Percentiles rank a stretch among this genome's conserved stretches.
Evolutionary conservation across 2,888 invertebrate genomes (phyloP).

Genomic region (Bhutanitis thaidina): DNA sequence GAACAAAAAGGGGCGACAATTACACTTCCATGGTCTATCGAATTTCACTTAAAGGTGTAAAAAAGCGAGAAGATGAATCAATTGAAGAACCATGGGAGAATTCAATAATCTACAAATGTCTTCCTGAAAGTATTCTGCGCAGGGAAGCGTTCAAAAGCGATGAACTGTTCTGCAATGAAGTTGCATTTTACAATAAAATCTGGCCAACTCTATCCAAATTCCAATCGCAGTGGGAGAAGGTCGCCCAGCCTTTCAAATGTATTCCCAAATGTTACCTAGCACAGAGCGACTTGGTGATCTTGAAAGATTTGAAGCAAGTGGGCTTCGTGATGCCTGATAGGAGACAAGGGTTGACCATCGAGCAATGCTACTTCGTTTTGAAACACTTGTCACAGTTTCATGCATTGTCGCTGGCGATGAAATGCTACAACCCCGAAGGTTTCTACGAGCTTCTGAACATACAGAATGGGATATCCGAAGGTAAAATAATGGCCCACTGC

Average conservation of each 20-base stretch:
- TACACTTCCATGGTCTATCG: slow-evolving; percentile 87
- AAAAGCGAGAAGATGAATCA: slow-evolving; percentile 46
- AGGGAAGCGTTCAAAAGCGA: slow-evolving; percentile 87
- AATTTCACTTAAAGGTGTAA: slow-evolving; percentile 78
- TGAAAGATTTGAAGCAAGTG: slow-evolving; percentile 81
- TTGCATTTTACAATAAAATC: slow-evolving; percentile 85
- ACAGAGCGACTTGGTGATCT: slow-evolving; percentile 75
- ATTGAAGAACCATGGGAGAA: slow-evolving; percentile 77
- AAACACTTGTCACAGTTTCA: slow-evolving; percentile 83
- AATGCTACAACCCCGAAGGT: slow-evolving; percentile 75
- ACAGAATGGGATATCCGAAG: slow-evolving; percentile 71
- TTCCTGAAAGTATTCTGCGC: slow-evolving; percentile 82
- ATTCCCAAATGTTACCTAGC: slow-evolving; percentile 82
- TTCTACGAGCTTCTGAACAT: slow-evolving; percentile 74
- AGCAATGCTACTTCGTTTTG: slow-evolving; percentile 81
- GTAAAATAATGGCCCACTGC: no score
- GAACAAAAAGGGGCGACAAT: slow-evolving; percentile 87
- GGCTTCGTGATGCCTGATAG: slow-evolving; percentile 84
- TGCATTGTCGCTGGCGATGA: slow-evolving; percentile 82
- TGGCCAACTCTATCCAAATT: slow-evolving; percentile 83
- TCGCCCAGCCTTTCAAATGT: slow-evolving; percentile 68
- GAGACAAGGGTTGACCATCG: slow-evolving; percentile 78
- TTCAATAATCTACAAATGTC: slow-evolving; percentile 84
- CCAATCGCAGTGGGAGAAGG: slow-evolving; percentile 67
- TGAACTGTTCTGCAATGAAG: slow-evolving; percentile 84